phyloP scores from a whole-genome alignment of 2,888 invertebrate species.

The Aromia moschata region DNA sequence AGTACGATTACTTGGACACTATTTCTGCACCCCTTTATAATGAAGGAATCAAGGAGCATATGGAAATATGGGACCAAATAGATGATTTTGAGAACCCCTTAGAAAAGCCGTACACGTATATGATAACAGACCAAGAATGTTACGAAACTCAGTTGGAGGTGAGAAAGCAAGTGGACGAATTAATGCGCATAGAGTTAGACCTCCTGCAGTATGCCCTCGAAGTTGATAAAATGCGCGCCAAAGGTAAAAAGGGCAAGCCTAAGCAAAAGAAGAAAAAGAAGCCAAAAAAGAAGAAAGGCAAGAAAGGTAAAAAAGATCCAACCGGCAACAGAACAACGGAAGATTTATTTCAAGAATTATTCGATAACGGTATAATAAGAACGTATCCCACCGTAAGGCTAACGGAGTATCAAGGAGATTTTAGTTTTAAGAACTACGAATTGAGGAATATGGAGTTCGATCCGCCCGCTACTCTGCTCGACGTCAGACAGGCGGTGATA shows the following conservation, averaged over 20 bases:
- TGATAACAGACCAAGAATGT: constrained; percentile 73
- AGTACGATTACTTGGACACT: constrained; percentile 49
- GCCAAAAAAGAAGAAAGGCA: constrained; percentile 51
- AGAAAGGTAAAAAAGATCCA: constrained; percentile 70
- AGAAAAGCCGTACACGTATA: constrained; percentile 70
- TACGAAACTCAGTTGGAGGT: constrained; percentile 73
- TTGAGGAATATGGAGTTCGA: constrained; percentile 52
- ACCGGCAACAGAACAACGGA: constrained; percentile 70
- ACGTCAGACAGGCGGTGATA: constrained; percentile 69
- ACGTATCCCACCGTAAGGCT: constrained; percentile 69
- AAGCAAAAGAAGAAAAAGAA: constrained; percentile 53
- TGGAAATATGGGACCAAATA: constrained; percentile 64
- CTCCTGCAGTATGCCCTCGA: constrained; percentile 67
- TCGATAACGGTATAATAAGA: constrained; percentile 74
- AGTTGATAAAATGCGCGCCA: constrained; percentile 40
- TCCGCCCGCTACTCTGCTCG: constrained; percentile 69
- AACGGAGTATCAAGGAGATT: constrained; percentile 76
- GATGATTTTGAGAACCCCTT: constrained; percentile 67
- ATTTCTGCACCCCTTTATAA: constrained; percentile 60
- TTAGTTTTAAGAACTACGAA: constrained; percentile 65
- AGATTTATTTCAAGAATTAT: constrained; percentile 77
- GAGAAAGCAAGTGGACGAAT: constrained; percentile 74
- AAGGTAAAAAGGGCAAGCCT: constrained; percentile 49
- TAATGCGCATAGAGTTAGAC: constrained; percentile 69
- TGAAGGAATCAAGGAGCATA: constrained; percentile 63